Conservation (phyloP, 2,113 vertebrate species). For the Panurus biarmicus region DNA sequence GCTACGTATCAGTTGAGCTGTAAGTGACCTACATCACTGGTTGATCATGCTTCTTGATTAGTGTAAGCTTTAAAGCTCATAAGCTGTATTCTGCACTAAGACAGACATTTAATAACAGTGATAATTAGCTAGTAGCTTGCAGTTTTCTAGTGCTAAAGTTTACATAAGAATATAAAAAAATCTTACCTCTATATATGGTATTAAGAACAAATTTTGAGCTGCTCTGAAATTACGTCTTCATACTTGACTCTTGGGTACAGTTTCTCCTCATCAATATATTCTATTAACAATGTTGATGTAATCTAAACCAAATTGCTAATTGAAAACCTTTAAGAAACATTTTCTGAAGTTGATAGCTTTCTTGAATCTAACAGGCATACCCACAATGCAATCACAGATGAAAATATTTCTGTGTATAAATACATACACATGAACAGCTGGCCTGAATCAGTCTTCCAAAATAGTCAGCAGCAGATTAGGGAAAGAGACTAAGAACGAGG, state of each 20-base stretch:
- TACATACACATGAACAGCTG: background rate
- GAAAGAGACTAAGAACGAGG: background rate
- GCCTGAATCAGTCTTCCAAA: background rate
- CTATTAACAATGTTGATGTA: background rate
- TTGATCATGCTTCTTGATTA: constrained; percentile 51
- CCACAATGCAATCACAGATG: background rate
- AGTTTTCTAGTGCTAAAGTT: background rate
- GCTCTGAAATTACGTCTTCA: background rate
- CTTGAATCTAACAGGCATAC: background rate
- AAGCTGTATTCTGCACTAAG: constrained; percentile 39
- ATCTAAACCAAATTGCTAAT: background rate
- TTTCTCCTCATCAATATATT: background rate
- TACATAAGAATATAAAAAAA: background rate
- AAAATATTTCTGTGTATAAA: background rate
- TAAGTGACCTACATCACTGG: constrained; percentile 34
- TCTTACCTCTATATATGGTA: background rate
- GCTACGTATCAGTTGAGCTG: background rate
- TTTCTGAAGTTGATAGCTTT: background rate
- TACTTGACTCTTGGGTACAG: background rate
- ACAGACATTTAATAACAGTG: constrained; percentile 10
- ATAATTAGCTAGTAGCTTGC: constrained; percentile 21
- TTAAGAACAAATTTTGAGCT: background rate
- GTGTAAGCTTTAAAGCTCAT: constrained; percentile 51
- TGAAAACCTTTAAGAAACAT: background rate
- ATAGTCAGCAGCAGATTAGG: background rate